A percentile compares a stretch with the other conserved stretches of the same genome.
Conservation (phyloP, 2,797 vertebrate genomes). For the Morus bassanus region DNA sequence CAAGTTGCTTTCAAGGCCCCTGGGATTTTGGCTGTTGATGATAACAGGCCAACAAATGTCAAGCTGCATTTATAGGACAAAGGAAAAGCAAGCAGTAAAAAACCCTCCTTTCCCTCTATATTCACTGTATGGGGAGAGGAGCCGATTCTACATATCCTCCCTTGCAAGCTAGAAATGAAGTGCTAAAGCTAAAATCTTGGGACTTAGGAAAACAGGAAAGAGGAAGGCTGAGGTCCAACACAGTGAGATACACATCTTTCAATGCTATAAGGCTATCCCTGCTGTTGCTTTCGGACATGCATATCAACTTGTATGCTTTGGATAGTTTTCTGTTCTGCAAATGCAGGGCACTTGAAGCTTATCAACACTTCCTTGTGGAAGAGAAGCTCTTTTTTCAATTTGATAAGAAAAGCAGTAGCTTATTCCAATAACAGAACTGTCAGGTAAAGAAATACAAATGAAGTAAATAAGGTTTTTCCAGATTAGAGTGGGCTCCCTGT, state of each 20-base stretch:
- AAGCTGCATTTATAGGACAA: slow-evolving; percentile 2
- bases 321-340: not conserved
- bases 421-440: not conserved
- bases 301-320: not conserved
- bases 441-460: not conserved
- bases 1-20: not conserved
- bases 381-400: not conserved
- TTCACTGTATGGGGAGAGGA: not conserved
- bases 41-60: slow-evolving; percentile 26
- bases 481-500: not conserved
- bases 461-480: not conserved
- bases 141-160: not conserved
- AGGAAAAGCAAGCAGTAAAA: not conserved
- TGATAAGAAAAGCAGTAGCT: not conserved
- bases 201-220: not conserved
- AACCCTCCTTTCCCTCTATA: not conserved
- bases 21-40: not conserved
- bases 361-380: not conserved
- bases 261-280: not conserved
- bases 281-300: not conserved
- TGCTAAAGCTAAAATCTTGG: slow-evolving; percentile 10
- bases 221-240: not conserved
- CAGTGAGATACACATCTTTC: not conserved
- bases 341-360: not conserved
- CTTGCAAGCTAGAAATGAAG: not conserved